A percentile compares a stretch with the other conserved stretches of the same genome.
Evolutionary conservation across 2,888 invertebrate species (phyloP).

Genomic region (Eupelmus urozonus): DNA sequence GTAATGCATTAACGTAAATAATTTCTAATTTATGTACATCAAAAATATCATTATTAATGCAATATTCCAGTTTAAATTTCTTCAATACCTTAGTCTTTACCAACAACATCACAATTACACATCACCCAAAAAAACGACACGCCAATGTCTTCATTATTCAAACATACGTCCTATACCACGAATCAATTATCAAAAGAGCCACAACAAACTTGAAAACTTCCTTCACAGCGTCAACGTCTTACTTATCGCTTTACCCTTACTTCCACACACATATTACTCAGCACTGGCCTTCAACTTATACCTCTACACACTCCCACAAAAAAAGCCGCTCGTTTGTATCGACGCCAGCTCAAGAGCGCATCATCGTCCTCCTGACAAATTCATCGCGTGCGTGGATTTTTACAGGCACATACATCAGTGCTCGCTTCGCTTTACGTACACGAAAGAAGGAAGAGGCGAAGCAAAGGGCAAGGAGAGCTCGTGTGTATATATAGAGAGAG

Average conservation of each 20-base stretch:
- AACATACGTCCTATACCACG: too few species aligned
- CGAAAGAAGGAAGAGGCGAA: conserved; percentile 16
- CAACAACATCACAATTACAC: too few species aligned
- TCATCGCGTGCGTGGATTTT: conserved; percentile 46
- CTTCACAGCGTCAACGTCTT: conserved; percentile 7
- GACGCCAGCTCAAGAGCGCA: conserved; percentile 1
- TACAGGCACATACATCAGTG: conserved; percentile 39
- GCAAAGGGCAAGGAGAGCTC: neutral
- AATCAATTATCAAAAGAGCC: neutral
- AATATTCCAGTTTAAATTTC: too few species aligned
- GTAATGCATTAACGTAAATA: too few species aligned
- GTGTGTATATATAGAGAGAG: neutral
- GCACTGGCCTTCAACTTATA: neutral
- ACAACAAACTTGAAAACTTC: neutral
- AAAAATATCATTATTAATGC: too few species aligned
- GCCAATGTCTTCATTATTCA: too few species aligned
- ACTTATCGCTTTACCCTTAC: conserved; percentile 11
- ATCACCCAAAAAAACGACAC: too few species aligned
- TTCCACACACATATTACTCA: conserved; percentile 13
- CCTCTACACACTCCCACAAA: too few species aligned
- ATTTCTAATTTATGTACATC: too few species aligned
- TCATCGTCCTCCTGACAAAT: conserved; percentile 40
- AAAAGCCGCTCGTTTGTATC: conserved; percentile 19
- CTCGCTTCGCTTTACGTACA: neutral
- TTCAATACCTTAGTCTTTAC: too few species aligned